Evolutionary conservation across 2,797 vertebrate genomes (phyloP).

Genomic region (Staurois parvus): DNA sequence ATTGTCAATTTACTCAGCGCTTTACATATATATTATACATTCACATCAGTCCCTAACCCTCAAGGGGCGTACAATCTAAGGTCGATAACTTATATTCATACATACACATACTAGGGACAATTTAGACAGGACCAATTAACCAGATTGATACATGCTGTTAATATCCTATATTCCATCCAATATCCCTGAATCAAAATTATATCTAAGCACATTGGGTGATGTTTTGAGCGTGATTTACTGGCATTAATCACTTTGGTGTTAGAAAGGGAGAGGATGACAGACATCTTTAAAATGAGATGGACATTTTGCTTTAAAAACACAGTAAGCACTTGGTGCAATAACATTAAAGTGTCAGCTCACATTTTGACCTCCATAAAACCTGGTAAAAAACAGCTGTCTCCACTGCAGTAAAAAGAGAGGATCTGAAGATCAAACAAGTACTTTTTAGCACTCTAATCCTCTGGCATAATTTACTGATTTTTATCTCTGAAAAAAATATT

Average conservation of each 20-base stretch:
- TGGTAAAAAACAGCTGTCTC: slow-evolving; percentile 6
- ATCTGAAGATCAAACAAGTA: background rate
- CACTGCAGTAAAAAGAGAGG: background rate
- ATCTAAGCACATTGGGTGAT: background rate
- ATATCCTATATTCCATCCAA: background rate
- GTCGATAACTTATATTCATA: no score
- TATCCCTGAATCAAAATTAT: background rate
- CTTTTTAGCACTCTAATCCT: background rate
- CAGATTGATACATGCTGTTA: no score
- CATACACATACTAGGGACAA: no score
- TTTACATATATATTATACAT: no score
- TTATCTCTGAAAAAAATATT: no score
- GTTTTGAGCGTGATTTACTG: background rate
- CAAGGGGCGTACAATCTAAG: no score
- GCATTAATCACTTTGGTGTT: background rate
- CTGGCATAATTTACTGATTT: background rate
- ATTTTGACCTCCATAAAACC: slow-evolving; percentile 23
- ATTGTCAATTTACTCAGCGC: no score
- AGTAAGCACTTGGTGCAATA: slow-evolving; percentile 16
- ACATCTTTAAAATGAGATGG: slow-evolving; percentile 12
- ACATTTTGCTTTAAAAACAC: slow-evolving; percentile 4
- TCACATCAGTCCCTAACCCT: no score
- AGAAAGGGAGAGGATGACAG: background rate
- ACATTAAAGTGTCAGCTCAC: slow-evolving; percentile 16
- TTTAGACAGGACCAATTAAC: no score